phyloP scores from a whole-genome alignment of 2,797 vertebrate genomes.

The Ctenosaura bakeri region DNA sequence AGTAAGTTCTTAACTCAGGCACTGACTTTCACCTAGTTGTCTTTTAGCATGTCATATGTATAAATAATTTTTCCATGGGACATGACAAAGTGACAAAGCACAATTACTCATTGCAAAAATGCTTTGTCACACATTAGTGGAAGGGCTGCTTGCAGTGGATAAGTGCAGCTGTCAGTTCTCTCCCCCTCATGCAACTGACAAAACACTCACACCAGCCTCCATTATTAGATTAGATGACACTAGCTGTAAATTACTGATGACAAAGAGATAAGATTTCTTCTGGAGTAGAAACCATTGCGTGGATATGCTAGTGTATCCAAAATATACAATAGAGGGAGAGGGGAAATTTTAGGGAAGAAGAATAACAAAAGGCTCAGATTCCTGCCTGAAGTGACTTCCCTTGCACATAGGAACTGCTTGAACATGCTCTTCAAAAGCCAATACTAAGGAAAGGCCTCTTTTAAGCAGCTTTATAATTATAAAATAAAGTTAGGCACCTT shows the following conservation, averaged over 20 bases:
- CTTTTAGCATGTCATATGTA: background rate
- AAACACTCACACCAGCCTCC: background rate
- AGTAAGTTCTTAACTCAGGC: background rate
- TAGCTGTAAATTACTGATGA: background rate
- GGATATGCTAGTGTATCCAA: background rate
- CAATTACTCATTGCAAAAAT: constrained; percentile 9
- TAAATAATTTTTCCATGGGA: constrained; percentile 15
- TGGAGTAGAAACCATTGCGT: background rate
- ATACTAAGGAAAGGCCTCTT: background rate
- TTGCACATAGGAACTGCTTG: background rate
- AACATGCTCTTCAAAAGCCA: background rate
- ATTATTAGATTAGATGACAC: constrained; percentile 16
- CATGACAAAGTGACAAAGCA: background rate
- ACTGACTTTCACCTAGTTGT: background rate
- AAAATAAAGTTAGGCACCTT: background rate
- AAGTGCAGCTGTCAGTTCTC: background rate
- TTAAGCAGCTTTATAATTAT: background rate
- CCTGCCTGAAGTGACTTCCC: background rate
- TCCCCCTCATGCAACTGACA: background rate
- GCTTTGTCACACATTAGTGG: background rate
- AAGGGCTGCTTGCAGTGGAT: background rate
- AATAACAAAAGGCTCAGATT: background rate
- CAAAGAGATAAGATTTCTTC: background rate
- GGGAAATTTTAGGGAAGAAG: background rate
- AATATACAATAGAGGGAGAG: background rate